Base-by-base conservation (phyloP, 2,113 vertebrate species). In the Neopipo cinnamomea region DNA sequence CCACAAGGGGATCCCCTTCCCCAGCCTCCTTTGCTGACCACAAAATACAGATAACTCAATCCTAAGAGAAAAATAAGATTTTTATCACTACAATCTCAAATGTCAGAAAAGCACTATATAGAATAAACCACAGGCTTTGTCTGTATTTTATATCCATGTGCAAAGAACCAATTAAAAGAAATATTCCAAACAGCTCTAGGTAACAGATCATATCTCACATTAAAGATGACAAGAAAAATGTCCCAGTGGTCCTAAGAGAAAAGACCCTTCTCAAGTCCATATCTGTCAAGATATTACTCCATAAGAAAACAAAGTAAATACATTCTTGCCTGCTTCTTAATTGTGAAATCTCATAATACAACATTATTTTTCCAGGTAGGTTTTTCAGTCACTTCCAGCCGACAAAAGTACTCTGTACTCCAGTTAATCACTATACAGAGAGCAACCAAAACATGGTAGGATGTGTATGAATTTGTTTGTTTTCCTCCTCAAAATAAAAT, bases 311-410 rank as follows among this genome's bases (percentile, higher is more conserved):
- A 1, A 94, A 89, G 75, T 41, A 2, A 79, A 58, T 27, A 33
- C 61, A 85, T 85, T 85, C 46, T 56, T 86, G 42, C 55, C 58
- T 90, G 47, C 55, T 95, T 80, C n/a, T 91, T 93, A 88, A 49
- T 23, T 85, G 35, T 75, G 39, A 86, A 86, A 53, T 88, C 80
- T 87, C 50, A 3, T 35, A 75, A 52, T 30, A 70, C 8, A 80
- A 15, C 50, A 25, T 72, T 81, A 24, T 50, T 91, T 78, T 70
- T 39, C 46, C 75, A 42, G 25, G 9, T 19, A 55, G 44, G 15
- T 58, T 93, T 62, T 84, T 66, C 44, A 93, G 91, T 68, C 41
- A 35, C 8, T 46, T 80, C 61, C 84, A 95, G 88, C 52, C 42
- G 76, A 22, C 14, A 20, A 44, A 73, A 83, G 41, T 37, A 33